Percentiles rank a stretch among this genome's conserved stretches.
Conservation (phyloP, 2,888 invertebrate species). For the Noctua pronuba region DNA sequence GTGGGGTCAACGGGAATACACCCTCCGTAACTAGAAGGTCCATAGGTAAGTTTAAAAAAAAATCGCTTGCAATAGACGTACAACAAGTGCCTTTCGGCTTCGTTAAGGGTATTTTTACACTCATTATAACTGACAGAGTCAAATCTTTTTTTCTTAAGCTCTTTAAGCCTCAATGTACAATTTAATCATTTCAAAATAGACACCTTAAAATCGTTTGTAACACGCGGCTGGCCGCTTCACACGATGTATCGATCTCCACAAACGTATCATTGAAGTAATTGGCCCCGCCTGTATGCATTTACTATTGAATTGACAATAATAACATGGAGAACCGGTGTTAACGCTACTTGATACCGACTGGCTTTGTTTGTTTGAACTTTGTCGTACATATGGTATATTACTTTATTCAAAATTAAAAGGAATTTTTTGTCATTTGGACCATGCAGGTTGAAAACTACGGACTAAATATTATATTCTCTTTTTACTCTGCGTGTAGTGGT, state of each 20-base stretch:
- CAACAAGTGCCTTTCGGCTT: too few relatives aligned
- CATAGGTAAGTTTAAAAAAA: too few relatives aligned
- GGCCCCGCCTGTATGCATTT: conserved; percentile 24
- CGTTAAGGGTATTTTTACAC: too few relatives aligned
- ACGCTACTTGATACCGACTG: neutral
- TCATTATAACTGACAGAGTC: too few relatives aligned
- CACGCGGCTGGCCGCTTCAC: conserved; percentile 19
- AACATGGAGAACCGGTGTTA: neutral
- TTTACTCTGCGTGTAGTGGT: neutral
- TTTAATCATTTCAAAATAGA: conserved; percentile 5
- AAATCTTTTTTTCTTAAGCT: neutral
- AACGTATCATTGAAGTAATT: conserved; percentile 39
- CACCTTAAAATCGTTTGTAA: conserved; percentile 10
- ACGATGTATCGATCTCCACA: conserved; percentile 48
- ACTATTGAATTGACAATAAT: conserved; percentile 33
- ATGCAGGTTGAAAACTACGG: neutral
- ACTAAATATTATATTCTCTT: neutral
- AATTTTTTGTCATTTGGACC: neutral
- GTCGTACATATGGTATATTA: neutral
- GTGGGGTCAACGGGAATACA: too few relatives aligned
- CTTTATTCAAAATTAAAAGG: neutral
- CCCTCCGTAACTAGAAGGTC: too few relatives aligned
- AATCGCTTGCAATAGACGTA: too few relatives aligned
- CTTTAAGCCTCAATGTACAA: neutral
- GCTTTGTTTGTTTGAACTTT: conserved; percentile 19